A percentile compares a stretch with the other conserved stretches of the same genome.
Conservation (phyloP, 2,797 vertebrate genomes). For the Steatocranus sp. region DNA sequence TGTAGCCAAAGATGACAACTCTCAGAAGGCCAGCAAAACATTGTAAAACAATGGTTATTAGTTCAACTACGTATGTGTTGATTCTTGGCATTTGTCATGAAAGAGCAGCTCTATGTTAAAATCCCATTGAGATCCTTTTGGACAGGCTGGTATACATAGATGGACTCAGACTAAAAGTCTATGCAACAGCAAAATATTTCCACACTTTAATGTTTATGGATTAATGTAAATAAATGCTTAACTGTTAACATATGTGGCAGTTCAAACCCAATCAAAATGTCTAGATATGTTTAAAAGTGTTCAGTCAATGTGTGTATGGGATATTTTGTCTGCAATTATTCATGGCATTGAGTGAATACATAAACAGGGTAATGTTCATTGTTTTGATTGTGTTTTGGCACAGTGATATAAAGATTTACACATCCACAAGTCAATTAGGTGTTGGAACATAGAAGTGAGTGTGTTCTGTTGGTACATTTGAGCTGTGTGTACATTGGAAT, state of each 20-base stretch:
- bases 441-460: conserved; percentile 19
- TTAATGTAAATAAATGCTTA: not conserved
- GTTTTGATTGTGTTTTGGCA: conserved; percentile 7
- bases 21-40: conserved; percentile 41
- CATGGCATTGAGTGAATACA: not conserved
- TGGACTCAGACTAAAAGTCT: not conserved
- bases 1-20: conserved; percentile 43
- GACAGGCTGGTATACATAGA: not conserved
- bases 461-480: conserved; percentile 4
- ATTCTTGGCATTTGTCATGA: conserved; percentile 52
- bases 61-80: conserved; percentile 59
- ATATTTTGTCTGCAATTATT: not conserved
- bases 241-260: not conserved
- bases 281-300: not conserved
- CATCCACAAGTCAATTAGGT: not conserved
- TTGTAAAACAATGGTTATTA: conserved; percentile 73
- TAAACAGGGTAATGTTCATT: not conserved
- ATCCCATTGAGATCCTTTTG: conserved; percentile 3
- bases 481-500: not conserved
- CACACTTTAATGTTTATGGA: not conserved
- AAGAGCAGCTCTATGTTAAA: not conserved
- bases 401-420: not conserved
- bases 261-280: not conserved
- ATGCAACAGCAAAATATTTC: not conserved
- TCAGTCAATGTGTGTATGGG: not conserved